Evolutionary conservation across 2,888 invertebrate species (phyloP).

Genomic region (Acronicta alni): DNA sequence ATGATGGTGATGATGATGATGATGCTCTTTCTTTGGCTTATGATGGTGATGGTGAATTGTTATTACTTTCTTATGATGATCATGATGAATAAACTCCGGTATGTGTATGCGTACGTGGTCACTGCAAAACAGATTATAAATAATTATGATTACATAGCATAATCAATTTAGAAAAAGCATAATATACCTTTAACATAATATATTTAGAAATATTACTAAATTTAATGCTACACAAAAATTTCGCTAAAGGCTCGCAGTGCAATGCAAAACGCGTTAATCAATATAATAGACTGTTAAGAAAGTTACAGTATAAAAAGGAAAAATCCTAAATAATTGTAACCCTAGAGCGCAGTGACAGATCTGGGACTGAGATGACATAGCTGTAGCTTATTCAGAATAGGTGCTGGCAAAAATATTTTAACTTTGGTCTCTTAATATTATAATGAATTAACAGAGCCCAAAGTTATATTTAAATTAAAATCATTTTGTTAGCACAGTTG

Average conservation of each 20-base stretch:
- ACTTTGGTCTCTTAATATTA: too few species aligned
- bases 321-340: too few species aligned
- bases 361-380: neutral
- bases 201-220: too few species aligned
- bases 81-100: conserved; percentile 90
- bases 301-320: too few species aligned
- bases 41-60: conserved; percentile 88
- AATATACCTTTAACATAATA: too few species aligned
- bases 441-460: too few species aligned
- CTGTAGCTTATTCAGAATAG: conserved; percentile 1
- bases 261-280: neutral
- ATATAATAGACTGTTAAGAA: neutral
- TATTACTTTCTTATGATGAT: conserved; percentile 90
- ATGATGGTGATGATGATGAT: conserved; percentile 74
- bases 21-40: conserved; percentile 84
- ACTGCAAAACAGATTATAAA: conserved; percentile 76
- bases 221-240: neutral
- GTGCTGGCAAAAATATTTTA: neutral
- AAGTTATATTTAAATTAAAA: too few species aligned
- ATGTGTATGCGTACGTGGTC: conserved; percentile 89
- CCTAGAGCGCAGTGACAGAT: too few species aligned
- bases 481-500: too few species aligned
- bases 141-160: conserved; percentile 9
- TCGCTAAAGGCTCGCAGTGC: neutral
- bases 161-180: neutral